Conservation (phyloP, 2,113 vertebrate genomes). For the Fukomys damarensis region DNA sequence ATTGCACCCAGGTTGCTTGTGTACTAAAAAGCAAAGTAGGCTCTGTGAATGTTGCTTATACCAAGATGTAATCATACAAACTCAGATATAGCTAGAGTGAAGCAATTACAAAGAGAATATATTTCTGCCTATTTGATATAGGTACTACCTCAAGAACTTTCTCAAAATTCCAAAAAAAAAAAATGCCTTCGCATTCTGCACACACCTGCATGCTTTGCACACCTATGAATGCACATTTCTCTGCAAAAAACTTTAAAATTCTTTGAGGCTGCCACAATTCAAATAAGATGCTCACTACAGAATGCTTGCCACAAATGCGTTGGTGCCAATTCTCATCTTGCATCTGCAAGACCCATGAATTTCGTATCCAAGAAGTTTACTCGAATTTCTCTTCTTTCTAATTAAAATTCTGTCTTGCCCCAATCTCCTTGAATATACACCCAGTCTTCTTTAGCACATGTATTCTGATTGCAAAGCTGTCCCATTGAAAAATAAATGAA, state of each 20-base stretch:
- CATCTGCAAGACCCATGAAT: not conserved
- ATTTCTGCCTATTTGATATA: not conserved
- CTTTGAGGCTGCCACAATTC: not conserved
- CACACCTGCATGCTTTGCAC: not conserved
- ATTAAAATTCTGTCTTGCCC: not conserved
- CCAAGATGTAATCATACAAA: not conserved
- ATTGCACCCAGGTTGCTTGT: not conserved
- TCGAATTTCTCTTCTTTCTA: not conserved
- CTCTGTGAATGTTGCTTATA: not conserved
- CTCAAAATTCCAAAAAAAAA: not conserved
- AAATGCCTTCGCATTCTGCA: not conserved
- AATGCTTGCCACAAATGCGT: not conserved
- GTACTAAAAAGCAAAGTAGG: not conserved
- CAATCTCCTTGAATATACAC: not conserved
- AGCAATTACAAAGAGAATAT: not conserved
- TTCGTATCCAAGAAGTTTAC: not conserved
- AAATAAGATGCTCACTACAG: not conserved
- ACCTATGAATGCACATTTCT: not conserved
- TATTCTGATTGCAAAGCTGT: not conserved
- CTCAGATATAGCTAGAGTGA: not conserved
- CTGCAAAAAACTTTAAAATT: not conserved
- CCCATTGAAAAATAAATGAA: not conserved
- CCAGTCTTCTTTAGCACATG: not conserved
- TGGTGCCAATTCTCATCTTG: not conserved
- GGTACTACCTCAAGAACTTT: not conserved